Percentiles rank a stretch among this genome's conserved stretches.
These are phyloP conservation scores for Ophion slaviceki DNA, from an alignment of 2,888 invertebrate genomes.

Conservation along the genomic window DNA sequence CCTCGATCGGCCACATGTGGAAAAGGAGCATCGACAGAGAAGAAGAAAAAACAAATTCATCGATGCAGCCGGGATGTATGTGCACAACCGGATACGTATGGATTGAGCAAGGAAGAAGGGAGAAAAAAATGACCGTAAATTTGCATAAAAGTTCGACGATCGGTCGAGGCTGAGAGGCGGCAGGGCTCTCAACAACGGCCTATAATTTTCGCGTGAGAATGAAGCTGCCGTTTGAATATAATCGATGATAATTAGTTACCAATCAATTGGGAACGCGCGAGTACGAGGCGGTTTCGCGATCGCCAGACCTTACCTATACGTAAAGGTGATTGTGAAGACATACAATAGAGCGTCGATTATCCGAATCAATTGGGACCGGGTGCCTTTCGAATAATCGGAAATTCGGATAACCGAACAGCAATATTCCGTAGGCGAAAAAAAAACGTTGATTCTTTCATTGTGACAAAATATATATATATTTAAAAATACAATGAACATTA, in stretches of 20 bases:
- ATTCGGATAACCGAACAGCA: too few species aligned
- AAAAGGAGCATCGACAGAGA: neutral
- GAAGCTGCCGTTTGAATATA: slow-evolving; percentile 39
- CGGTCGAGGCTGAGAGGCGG: slow-evolving; percentile 29
- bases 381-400: too few species aligned
- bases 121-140: slow-evolving; percentile 16
- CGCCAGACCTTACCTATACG: neutral
- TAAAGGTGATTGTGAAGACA: too few species aligned
- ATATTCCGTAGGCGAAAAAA: too few species aligned
- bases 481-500: too few species aligned
- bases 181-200: neutral
- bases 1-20: neutral
- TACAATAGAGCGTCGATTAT: too few species aligned
- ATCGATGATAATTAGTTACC: slow-evolving; percentile 42
- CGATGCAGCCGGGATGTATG: neutral
- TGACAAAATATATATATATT: too few species aligned
- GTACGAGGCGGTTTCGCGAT: slow-evolving; percentile 31
- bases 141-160: slow-evolving; percentile 55
- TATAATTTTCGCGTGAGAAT: slow-evolving; percentile 44
- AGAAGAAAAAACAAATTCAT: neutral
- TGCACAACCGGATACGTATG: slow-evolving; percentile 31
- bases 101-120: slow-evolving; percentile 1
- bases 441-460: too few species aligned
- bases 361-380: too few species aligned
- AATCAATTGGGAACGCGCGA: slow-evolving; percentile 50